Conservation (phyloP, 2,888 invertebrate genomes). For the Plutella xylostella region DNA sequence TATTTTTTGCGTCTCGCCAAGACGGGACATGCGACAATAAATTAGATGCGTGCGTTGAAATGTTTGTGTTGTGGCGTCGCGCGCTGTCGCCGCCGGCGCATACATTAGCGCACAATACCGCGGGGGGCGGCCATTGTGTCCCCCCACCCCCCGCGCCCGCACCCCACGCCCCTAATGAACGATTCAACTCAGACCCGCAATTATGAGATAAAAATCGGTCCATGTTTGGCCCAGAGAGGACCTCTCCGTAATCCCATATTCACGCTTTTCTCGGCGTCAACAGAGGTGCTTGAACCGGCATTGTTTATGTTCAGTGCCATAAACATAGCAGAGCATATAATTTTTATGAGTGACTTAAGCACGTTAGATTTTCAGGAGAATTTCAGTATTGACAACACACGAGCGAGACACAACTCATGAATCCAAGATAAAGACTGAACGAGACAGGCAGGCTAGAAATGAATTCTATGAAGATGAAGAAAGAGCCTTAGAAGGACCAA, state of each 20-base stretch:
- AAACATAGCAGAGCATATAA: no score
- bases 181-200: slow-evolving; percentile 52
- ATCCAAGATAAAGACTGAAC: no score
- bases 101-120: slow-evolving; percentile 46
- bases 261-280: no score
- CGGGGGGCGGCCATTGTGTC: slow-evolving; percentile 59
- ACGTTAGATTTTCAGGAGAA: no score
- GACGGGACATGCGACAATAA: slow-evolving; percentile 40
- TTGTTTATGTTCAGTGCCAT: no score
- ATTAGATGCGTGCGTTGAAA: slow-evolving; percentile 66
- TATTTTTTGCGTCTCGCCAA: slow-evolving; percentile 56
- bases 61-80: slow-evolving; percentile 59
- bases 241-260: slow-evolving; percentile 1
- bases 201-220: slow-evolving; percentile 56
- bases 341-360: no score
- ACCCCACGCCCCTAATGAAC: slow-evolving; percentile 34
- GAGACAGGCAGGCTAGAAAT: no score
- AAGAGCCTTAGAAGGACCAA: no score
- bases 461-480: no score
- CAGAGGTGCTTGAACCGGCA: no score
- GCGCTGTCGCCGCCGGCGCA: slow-evolving; percentile 43
- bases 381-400: no score
- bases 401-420: no score
- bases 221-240: slow-evolving; percentile 28
- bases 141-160: slow-evolving; percentile 22